A percentile compares a stretch with the other conserved stretches of the same genome.
Conservation (phyloP, 2,113 vertebrate species). For the Saimiri boliviensis region DNA sequence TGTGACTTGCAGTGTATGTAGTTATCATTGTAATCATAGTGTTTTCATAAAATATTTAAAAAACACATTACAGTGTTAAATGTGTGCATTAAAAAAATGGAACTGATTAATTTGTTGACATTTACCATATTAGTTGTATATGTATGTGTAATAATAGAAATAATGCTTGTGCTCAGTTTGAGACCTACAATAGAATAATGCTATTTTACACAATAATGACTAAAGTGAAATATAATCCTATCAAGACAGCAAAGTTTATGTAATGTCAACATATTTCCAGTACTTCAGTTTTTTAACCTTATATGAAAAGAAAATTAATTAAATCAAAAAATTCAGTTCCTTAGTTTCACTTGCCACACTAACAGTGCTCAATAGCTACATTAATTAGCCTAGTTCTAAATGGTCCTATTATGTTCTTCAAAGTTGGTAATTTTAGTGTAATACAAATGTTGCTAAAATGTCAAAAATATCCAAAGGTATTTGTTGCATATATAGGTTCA, state of each 20-base stretch:
- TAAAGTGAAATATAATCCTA: not conserved
- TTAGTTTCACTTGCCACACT: not conserved
- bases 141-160: not conserved
- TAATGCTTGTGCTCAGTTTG: not conserved
- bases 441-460: not conserved
- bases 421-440: not conserved
- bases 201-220: not conserved
- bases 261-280: not conserved
- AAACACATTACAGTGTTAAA: not conserved
- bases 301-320: not conserved
- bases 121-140: too few species aligned
- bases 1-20: not conserved
- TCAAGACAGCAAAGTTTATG: not conserved
- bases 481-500: not conserved
- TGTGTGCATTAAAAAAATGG: not conserved
- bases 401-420: not conserved
- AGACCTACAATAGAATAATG: not conserved
- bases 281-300: not conserved
- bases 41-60: not conserved
- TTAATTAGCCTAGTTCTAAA: not conserved
- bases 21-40: not conserved
- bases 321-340: not conserved
- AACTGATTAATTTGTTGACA: not conserved
- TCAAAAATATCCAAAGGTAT: not conserved
- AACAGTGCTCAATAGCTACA: not conserved